Percentiles rank a stretch among this genome's conserved stretches.
Evolutionary conservation across 2,113 vertebrate species (phyloP).

Genomic region (Channa maculata): DNA sequence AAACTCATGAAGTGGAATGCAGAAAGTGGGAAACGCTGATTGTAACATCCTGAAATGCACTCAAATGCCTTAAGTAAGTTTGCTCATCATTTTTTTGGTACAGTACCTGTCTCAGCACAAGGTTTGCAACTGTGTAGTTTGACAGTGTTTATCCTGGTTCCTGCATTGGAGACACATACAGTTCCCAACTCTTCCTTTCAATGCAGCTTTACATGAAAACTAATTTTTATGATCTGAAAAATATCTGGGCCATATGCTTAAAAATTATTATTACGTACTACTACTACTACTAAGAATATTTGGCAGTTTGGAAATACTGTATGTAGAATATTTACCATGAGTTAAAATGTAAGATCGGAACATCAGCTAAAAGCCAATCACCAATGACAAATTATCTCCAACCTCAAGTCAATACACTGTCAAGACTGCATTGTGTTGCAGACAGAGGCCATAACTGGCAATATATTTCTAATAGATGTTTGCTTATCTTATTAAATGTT

Average conservation of each 20-base stretch:
- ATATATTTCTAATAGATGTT: too few relatives aligned
- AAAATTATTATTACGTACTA: background rate
- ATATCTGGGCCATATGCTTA: background rate
- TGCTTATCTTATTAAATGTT: background rate
- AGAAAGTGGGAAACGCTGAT: slow-evolving; percentile 43
- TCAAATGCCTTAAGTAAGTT: slow-evolving; percentile 9
- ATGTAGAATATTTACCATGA: background rate
- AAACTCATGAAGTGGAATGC: slow-evolving; percentile 23
- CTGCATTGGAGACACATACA: slow-evolving; percentile 5
- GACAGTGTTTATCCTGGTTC: slow-evolving; percentile 10
- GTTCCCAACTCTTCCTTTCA: background rate
- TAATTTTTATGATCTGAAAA: background rate
- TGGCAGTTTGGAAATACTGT: background rate
- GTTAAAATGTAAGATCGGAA: background rate
- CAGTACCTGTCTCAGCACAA: slow-evolving; percentile 13
- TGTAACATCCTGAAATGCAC: slow-evolving; percentile 36
- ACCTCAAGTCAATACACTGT: too few relatives aligned
- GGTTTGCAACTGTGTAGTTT: slow-evolving; percentile 25
- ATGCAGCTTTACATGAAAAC: background rate
- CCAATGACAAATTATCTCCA: background rate
- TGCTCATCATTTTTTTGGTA: slow-evolving; percentile 5
- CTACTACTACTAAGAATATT: background rate
- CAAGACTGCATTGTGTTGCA: too few relatives aligned
- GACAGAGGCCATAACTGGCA: too few relatives aligned
- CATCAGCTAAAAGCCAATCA: background rate